Evolutionary conservation across 1,140 invertebrate genomes (phyloP).

Genomic region (Hetaerina americana): DNA sequence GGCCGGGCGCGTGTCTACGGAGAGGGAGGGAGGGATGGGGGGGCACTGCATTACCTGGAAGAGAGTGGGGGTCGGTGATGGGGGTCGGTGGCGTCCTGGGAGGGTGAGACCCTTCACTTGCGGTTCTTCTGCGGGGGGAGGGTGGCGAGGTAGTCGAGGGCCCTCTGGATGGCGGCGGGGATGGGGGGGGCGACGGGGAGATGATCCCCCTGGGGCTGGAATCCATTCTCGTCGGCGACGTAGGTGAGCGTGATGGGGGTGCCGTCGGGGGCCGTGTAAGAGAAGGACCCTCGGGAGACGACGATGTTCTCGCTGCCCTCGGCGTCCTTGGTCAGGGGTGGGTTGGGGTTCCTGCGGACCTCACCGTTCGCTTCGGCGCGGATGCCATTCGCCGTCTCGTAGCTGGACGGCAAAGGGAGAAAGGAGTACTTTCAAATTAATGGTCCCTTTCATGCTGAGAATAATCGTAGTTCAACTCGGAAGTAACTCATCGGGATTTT

Average conservation of each 20-base stretch:
- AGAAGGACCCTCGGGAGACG: constrained; percentile 42
- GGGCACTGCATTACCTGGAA: too few relatives aligned
- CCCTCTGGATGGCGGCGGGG: constrained; percentile 64
- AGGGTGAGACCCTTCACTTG: neutral
- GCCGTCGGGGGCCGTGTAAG: constrained; percentile 51
- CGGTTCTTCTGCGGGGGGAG: constrained; percentile 21
- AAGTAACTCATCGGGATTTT: too few relatives aligned
- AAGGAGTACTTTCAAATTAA: too few relatives aligned
- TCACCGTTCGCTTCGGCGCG: constrained; percentile 41
- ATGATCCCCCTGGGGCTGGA: constrained; percentile 39
- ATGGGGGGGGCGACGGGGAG: constrained; percentile 53
- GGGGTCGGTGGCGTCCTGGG: too few relatives aligned
- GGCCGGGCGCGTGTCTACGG: too few relatives aligned
- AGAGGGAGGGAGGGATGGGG: too few relatives aligned
- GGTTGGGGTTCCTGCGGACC: neutral
- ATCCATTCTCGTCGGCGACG: constrained; percentile 52
- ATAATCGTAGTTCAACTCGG: too few relatives aligned
- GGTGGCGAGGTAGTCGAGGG: constrained; percentile 57
- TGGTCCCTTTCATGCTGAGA: too few relatives aligned
- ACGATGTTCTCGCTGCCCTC: constrained; percentile 9
- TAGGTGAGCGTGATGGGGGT: constrained; percentile 40
- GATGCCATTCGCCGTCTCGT: constrained; percentile 48
- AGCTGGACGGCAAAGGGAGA: constrained; percentile 33
- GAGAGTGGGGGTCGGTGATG: too few relatives aligned
- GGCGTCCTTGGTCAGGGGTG: neutral